Percentiles rank a stretch among this genome's conserved stretches.
Conservation (phyloP, 2,113 vertebrate genomes). For the Phyllostomus discolor region DNA sequence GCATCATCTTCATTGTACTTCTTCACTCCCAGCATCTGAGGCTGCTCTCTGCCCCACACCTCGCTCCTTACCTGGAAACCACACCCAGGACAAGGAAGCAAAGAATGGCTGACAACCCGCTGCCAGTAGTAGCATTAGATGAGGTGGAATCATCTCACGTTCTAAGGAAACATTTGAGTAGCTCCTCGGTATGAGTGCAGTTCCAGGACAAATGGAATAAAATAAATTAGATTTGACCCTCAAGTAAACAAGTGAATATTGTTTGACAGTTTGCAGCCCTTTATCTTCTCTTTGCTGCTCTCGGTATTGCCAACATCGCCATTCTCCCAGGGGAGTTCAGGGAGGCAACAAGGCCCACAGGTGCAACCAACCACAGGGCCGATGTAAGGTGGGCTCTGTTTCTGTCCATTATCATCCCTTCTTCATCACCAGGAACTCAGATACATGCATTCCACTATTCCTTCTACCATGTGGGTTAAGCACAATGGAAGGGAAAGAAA, state of each 20-base stretch:
- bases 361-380: neutral
- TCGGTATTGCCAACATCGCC: neutral
- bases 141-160: fast-evolving
- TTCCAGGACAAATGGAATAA: neutral
- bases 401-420: neutral
- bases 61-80: neutral
- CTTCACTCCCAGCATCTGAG: neutral
- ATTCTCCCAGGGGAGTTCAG: neutral
- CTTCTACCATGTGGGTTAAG: neutral
- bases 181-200: neutral
- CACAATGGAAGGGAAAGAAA: neutral
- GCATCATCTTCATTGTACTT: neutral
- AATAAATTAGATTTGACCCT: neutral
- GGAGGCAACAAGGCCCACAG: neutral
- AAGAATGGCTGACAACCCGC: neutral
- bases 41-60: neutral
- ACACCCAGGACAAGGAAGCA: neutral
- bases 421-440: neutral
- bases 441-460: neutral
- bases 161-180: neutral
- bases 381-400: neutral
- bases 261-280: neutral
- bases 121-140: neutral
- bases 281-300: neutral
- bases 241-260: neutral